Evolutionary conservation across 2,888 invertebrate genomes (phyloP).

Genomic region (Pristionchus exspectatus): DNA sequence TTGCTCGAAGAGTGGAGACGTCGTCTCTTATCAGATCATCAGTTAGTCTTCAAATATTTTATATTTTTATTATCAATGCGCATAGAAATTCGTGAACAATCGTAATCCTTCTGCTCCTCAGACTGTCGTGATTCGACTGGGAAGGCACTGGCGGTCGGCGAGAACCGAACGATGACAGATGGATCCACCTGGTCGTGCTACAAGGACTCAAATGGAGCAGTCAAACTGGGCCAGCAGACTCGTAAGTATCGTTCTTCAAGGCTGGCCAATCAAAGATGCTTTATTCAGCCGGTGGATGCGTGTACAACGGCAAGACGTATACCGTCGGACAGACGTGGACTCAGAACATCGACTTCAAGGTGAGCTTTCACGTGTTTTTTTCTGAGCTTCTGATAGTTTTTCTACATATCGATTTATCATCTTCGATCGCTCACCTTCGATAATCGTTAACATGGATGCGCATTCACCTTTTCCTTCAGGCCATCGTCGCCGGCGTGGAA

Average conservation of each 20-base stretch:
- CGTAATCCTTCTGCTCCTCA: background rate
- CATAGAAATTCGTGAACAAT: background rate
- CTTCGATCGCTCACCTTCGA: background rate
- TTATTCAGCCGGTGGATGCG: constrained; percentile 37
- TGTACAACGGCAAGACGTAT: constrained; percentile 46
- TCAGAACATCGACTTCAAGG: constrained; percentile 39
- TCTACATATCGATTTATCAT: background rate
- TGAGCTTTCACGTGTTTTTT: background rate
- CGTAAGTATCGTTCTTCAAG: background rate
- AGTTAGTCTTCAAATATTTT: background rate
- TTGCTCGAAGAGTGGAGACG: constrained; percentile 32
- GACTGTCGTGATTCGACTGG: constrained; percentile 48
- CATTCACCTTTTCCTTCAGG: background rate
- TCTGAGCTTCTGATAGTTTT: background rate
- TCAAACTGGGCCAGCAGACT: constrained; percentile 41
- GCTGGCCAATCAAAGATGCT: background rate
- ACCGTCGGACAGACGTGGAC: constrained; percentile 16
- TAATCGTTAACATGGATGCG: background rate
- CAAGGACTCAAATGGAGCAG: background rate
- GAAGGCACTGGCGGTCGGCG: background rate
- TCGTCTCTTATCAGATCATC: constrained; percentile 46
- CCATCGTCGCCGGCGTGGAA: background rate
- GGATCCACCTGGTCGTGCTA: constrained; percentile 48
- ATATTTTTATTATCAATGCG: background rate
- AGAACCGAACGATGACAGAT: constrained; percentile 2